phyloP scores from a whole-genome alignment of 2,797 vertebrate species.

The Harpagifer antarcticus region DNA sequence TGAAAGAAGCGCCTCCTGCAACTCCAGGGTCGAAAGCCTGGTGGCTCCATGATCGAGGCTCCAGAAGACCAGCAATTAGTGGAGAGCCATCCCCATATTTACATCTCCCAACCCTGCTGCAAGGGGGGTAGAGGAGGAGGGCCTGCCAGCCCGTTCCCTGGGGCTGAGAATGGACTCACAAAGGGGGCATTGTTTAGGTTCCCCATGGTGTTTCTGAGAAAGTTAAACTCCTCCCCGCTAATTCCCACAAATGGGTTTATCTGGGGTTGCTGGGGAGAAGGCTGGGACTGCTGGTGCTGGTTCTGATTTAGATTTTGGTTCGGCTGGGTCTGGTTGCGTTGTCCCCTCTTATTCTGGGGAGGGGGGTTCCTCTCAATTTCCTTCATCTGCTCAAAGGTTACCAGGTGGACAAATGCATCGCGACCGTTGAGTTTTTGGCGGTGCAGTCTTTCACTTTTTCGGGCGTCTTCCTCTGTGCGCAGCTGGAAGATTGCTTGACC shows the following conservation, averaged over 20 bases:
- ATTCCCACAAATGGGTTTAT: constrained; percentile 84
- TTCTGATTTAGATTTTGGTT: constrained; percentile 78
- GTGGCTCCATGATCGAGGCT: constrained; percentile 90
- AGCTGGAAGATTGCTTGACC: constrained; percentile 97
- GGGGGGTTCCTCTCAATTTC: constrained; percentile 96
- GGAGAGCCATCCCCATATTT: constrained; percentile 86
- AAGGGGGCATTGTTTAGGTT: constrained; percentile 91
- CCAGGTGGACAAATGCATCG: constrained; percentile 95
- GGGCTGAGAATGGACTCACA: constrained; percentile 91
- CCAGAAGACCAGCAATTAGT: constrained; percentile 89
- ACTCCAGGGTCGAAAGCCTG: constrained; percentile 90
- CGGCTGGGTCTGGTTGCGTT: constrained; percentile 88
- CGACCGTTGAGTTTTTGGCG: constrained; percentile 97
- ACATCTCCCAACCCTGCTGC: constrained; percentile 91
- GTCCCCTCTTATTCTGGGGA: constrained; percentile 93
- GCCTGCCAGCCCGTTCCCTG: constrained; percentile 91
- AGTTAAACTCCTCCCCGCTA: constrained; percentile 92
- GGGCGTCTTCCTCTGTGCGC: constrained; percentile 95
- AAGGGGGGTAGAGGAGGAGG: constrained; percentile 93
- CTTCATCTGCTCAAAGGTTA: constrained; percentile 95
- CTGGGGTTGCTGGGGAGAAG: constrained; percentile 80
- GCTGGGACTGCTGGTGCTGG: constrained; percentile 82
- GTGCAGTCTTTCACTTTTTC: constrained; percentile 95
- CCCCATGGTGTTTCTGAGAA: constrained; percentile 90
- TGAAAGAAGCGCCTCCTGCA: constrained; percentile 87